Evolutionary conservation across 1,140 invertebrate genomes (phyloP).

Genomic region (Atta cephalotes): DNA sequence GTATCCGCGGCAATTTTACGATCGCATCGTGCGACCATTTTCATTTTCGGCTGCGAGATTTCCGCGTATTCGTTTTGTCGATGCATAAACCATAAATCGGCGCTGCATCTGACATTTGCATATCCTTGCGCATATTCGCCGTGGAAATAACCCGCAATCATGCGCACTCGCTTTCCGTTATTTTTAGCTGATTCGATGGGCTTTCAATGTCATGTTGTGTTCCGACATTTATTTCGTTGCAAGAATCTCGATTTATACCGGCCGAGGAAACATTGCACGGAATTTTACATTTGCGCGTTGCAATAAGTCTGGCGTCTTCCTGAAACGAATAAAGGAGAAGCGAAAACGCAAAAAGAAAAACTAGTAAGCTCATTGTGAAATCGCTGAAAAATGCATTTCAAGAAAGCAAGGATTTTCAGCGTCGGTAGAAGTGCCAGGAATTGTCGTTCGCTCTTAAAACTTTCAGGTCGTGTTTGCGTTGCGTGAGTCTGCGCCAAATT

Average conservation of each 20-base stretch:
- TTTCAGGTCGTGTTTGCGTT: constrained; percentile 62
- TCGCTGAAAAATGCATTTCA: constrained; percentile 60
- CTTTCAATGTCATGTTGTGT: constrained; percentile 44
- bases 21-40: constrained; percentile 68
- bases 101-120: constrained; percentile 65
- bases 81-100: constrained; percentile 70
- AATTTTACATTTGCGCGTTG: constrained; percentile 44
- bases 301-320: constrained; percentile 44
- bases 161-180: constrained; percentile 39
- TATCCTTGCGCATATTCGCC: constrained; percentile 50
- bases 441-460: constrained; percentile 60
- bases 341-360: constrained; percentile 53
- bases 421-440: constrained; percentile 54
- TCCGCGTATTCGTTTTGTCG: constrained; percentile 56
- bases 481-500: constrained; percentile 37
- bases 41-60: constrained; percentile 68
- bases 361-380: constrained; percentile 58
- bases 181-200: constrained; percentile 43
- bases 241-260: constrained; percentile 24
- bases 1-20: constrained; percentile 71
- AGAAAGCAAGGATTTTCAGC: constrained; percentile 62
- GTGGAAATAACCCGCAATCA: constrained; percentile 29
- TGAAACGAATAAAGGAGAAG: constrained; percentile 49
- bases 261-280: constrained; percentile 30
- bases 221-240: constrained; percentile 40